Evolutionary conservation across 1,140 invertebrate species (phyloP), one percentile per base, ranked within the genome.

Genomic region (Vollenhovia emeryi): DNA sequence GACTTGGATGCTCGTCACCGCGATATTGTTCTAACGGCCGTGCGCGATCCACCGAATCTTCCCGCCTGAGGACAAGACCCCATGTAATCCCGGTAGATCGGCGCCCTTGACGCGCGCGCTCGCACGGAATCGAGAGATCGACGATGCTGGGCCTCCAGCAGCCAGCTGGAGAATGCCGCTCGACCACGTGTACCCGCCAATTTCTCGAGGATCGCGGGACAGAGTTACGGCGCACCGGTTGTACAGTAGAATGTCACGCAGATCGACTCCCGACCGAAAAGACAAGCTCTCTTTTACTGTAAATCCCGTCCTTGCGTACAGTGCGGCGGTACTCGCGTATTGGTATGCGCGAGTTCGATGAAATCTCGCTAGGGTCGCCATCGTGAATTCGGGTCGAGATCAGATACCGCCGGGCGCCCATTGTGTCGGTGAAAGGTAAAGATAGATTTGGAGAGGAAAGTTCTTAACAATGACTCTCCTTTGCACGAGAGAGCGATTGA

Each of bases 381-480:
- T 78, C 36, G 50, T 36, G 78, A 82, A 82, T 82, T 82, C 64
- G 40, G 78, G 18, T 57, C 50, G 78, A 50, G 66, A 71, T 71
- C 78, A 71, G 50, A 82, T 71, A 71, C 11, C 66, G 18, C n/a
- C 30, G 13, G 13, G 27, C 36, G 7, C 9, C 6, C 50, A 71
- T 57, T 82, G 78, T 59, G 66, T 15, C 27, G 66, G 48, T 45
- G 78, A 82, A 82, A 82, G 66, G 78, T 82, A 59, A 71, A 71
- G 66, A 71, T 15, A 79, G 15, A 80, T 71, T 71, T 71, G 1
- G 27, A 82, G 3, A n/a, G 27, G 11, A 71, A 57, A 43, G 7
- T 57, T 36, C 33, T 45, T 9, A 36, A 30, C 33, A 21, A 7
- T 69, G 27, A 80, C 13, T 57, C 13, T 57, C 24, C 27, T 52